Evolutionary conservation across 2,113 vertebrate species (phyloP).

Genomic region (Bungarus multicinctus): DNA sequence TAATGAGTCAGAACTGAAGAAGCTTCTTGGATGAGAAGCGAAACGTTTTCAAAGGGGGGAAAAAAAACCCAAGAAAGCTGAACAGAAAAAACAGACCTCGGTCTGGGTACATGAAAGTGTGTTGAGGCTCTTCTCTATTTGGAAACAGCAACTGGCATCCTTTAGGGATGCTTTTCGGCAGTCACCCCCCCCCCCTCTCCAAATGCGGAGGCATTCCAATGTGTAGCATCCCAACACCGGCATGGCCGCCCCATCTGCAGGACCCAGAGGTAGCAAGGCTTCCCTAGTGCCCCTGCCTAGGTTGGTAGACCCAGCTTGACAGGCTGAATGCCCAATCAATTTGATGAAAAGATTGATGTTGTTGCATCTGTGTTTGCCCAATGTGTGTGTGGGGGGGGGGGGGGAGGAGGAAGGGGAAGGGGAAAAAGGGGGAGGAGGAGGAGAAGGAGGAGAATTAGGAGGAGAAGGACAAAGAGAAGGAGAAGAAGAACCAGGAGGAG

Average conservation of each 20-base stretch:
- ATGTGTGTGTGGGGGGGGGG: not conserved
- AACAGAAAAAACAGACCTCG: not conserved
- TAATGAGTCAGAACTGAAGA: too few species aligned
- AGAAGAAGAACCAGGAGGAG: not conserved
- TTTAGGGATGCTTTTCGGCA: not conserved
- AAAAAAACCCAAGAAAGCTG: not conserved
- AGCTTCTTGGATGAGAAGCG: too few species aligned
- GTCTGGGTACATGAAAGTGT: too few species aligned
- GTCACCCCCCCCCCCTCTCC: not conserved
- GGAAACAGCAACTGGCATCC: not conserved
- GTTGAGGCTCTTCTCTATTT: not conserved
- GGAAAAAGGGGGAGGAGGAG: too few species aligned
- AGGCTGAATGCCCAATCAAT: not conserved
- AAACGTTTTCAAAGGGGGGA: too few species aligned
- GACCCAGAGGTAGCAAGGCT: not conserved
- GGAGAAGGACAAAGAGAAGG: too few species aligned
- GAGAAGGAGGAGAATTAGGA: too few species aligned
- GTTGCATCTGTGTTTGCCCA: not conserved
- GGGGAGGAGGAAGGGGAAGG: not conserved
- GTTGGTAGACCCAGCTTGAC: too few species aligned
- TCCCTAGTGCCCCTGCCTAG: not conserved
- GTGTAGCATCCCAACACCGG: not conserved
- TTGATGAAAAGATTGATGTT: not conserved
- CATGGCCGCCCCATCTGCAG: not conserved
- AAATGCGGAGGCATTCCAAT: not conserved